Evolutionary conservation across 2,113 vertebrate genomes (phyloP), one percentile per base, ranked within the genome.

Genomic region (Heliornis fulica): DNA sequence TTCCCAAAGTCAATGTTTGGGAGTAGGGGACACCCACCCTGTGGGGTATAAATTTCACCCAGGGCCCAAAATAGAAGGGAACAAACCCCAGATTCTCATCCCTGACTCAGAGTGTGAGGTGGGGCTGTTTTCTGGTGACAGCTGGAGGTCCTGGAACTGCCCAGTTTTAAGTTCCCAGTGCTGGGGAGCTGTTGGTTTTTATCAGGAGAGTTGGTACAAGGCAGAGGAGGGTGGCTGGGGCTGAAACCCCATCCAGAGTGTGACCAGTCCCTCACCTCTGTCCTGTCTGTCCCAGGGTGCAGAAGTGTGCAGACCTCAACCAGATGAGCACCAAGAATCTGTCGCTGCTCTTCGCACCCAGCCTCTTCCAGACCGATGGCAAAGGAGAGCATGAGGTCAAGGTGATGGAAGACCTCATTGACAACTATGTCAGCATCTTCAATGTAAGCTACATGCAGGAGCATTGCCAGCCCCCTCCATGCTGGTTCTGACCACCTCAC

Each of bases 281-380:
- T 5, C 3, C 28, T 64, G 45, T 50, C 38, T 45, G 22, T 76
- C n/a, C 31, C 96, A 99, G 99, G 77, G 99, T 99, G 54, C 99
- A 99, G 98, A 99, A 99, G 87, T 99, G 99, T 89, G 99, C 99
- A 0, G 98, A 98, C 89, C 98, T 99, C 78, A 99, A 99, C 97
- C 99, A 99, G 96, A 99, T 99, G 99, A 99, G 98, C 97, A 99
- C 99, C 14, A 99, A 99, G 98, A 99, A 99, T 97, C 97, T 99
- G 88, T 98, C 99, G 0, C 97, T 99, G 95, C 98, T 99, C 43
- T 99, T 99, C 1, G 99, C 99, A 2, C 99, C 99, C 69, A 99
- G 99, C n/a, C 98, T 99, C 43, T 99, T 99, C 97, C 99, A 99
- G 98, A 99, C 99, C 0, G 99, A 99, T 2, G 99, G 99, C 59